phyloP scores from a whole-genome alignment of 1,140 invertebrate genomes.

The Trigoniulus corallinus region DNA sequence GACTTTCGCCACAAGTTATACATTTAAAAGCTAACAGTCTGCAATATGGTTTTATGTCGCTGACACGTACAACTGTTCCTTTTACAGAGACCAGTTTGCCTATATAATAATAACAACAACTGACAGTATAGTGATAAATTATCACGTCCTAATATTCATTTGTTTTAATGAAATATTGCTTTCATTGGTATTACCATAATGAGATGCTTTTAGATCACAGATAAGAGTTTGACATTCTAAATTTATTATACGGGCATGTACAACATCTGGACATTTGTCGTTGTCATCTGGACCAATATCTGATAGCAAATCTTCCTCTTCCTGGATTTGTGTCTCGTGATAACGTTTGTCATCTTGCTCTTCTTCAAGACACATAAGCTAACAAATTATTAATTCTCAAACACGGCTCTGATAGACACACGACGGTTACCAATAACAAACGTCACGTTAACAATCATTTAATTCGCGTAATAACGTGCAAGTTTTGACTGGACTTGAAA shows the following conservation, averaged over 20 bases:
- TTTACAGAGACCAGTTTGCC: constrained; percentile 65
- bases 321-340: constrained; percentile 7
- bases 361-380: constrained; percentile 6
- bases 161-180: neutral
- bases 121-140: constrained; percentile 7
- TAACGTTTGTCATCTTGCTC: constrained; percentile 16
- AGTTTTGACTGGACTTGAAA: no score
- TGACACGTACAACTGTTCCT: constrained; percentile 70
- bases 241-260: constrained; percentile 49
- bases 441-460: no score
- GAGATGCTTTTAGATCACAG: constrained; percentile 56
- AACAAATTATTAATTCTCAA: neutral
- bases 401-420: no score
- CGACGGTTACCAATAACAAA: no score
- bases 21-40: constrained; percentile 62
- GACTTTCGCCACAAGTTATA: constrained; percentile 42
- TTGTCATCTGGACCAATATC: constrained; percentile 5
- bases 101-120: no score
- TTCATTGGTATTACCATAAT: constrained; percentile 41
- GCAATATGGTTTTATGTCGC: constrained; percentile 52
- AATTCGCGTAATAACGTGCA: no score
- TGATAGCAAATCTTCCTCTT: constrained; percentile 1
- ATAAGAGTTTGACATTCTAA: constrained; percentile 45
- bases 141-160: neutral
- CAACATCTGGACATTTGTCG: constrained; percentile 25